phyloP scores from a whole-genome alignment of 2,888 invertebrate species.

The Tetanocera ferruginea region DNA sequence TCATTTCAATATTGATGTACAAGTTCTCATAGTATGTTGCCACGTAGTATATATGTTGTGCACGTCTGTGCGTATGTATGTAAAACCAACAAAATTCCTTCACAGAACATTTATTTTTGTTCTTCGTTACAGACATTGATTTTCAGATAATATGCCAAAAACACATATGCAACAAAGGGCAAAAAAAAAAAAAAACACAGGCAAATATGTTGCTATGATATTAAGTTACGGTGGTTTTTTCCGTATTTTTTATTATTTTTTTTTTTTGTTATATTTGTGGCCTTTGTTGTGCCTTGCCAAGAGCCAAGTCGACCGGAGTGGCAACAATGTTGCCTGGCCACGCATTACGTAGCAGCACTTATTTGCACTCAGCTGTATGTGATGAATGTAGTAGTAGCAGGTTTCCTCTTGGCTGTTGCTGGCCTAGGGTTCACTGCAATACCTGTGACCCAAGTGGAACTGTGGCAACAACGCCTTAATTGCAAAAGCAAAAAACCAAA shows the following conservation, averaged over 20 bases:
- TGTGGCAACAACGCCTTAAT: neutral
- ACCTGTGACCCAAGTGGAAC: neutral
- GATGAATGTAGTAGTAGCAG: too few species aligned
- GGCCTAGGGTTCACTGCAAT: neutral
- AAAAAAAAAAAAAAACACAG: constrained; percentile 1
- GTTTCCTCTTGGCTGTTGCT: too few species aligned
- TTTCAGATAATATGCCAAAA: constrained; percentile 27
- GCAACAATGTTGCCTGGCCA: constrained; percentile 12
- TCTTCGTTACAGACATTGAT: constrained; percentile 40
- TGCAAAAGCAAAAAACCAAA: neutral
- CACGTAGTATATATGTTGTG: too few species aligned
- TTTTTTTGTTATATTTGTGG: neutral
- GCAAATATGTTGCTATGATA: neutral
- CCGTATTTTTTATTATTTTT: neutral
- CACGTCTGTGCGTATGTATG: constrained; percentile 28
- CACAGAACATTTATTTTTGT: constrained; percentile 66
- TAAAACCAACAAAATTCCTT: constrained; percentile 63
- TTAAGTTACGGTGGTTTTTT: neutral
- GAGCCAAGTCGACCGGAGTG: neutral
- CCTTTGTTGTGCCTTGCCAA: neutral
- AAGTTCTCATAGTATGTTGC: neutral
- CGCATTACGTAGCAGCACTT: constrained; percentile 21
- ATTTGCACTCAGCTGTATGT: neutral
- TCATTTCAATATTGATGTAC: neutral
- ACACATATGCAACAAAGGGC: neutral